phyloP scores from a whole-genome alignment of 1,140 invertebrate genomes.

The Ctenoplectra terminalis region DNA sequence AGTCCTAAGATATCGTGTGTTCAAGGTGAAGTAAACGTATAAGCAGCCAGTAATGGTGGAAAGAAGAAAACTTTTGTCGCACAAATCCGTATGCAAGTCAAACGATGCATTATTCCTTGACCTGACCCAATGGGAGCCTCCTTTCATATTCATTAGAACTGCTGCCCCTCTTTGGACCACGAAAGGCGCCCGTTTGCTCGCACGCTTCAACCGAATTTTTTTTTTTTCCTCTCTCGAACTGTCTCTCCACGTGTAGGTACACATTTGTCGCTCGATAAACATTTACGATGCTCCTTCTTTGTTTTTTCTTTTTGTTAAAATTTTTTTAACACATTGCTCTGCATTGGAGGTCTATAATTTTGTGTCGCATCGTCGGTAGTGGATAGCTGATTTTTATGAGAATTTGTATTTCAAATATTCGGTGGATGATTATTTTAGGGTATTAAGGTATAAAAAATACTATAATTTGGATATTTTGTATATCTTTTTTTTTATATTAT shows the following conservation, averaged over 20 bases:
- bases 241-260: background rate
- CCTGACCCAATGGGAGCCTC: constrained; percentile 80
- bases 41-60: constrained; percentile 40
- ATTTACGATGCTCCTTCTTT: background rate
- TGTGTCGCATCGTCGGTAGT: too few species aligned
- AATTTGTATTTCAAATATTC: too few species aligned
- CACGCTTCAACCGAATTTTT: background rate
- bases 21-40: constrained; percentile 49
- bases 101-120: constrained; percentile 82
- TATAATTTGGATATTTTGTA: too few species aligned
- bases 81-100: constrained; percentile 77
- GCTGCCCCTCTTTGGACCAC: constrained; percentile 42
- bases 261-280: too few species aligned
- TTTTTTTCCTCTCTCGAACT: background rate
- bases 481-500: too few species aligned
- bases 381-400: too few species aligned
- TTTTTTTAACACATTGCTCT: too few species aligned
- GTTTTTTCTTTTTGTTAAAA: too few species aligned
- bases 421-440: too few species aligned
- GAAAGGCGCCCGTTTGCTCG: constrained; percentile 12
- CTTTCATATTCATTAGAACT: constrained; percentile 81
- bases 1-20: constrained; percentile 34
- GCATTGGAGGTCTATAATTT: too few species aligned
- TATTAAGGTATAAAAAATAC: too few species aligned
- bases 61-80: constrained; percentile 71